Conservation (phyloP, 2,113 vertebrate species). For the Nothobranchius kuhntae region DNA sequence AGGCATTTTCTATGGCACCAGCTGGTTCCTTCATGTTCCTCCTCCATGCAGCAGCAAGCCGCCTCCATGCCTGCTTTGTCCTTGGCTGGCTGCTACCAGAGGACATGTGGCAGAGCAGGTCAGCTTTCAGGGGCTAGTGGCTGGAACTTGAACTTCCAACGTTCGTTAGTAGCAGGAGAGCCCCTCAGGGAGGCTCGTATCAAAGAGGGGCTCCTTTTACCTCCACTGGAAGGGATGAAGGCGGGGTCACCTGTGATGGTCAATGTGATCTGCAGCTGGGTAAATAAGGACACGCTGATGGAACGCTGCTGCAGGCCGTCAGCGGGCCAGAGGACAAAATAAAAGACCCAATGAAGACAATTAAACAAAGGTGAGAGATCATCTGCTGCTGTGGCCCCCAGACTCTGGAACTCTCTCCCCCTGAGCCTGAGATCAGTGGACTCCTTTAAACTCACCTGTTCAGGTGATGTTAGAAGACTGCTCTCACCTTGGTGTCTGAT, state of each 20-base stretch:
- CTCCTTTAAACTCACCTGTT: too few species aligned
- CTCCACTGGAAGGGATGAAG: slow-evolving; percentile 32
- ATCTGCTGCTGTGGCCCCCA: too few species aligned
- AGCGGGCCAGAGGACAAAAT: not conserved
- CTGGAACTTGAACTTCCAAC: slow-evolving; percentile 73
- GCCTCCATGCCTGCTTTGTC: slow-evolving; percentile 42
- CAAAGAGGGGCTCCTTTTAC: slow-evolving; percentile 66
- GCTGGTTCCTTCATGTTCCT: not conserved
- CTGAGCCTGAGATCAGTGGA: too few species aligned
- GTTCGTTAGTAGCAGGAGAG: slow-evolving; percentile 56
- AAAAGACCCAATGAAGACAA: not conserved
- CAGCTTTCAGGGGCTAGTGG: slow-evolving; percentile 73
- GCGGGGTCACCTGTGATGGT: slow-evolving; percentile 37
- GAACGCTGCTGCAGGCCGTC: slow-evolving; percentile 33
- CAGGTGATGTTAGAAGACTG: too few species aligned
- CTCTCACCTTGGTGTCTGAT: too few species aligned
- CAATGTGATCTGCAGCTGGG: slow-evolving; percentile 36
- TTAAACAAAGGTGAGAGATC: too few species aligned
- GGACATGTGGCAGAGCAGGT: slow-evolving; percentile 68
- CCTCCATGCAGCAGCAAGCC: slow-evolving; percentile 6
- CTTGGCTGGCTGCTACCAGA: slow-evolving; percentile 70
- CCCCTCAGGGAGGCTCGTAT: slow-evolving; percentile 65
- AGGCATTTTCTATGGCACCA: not conserved
- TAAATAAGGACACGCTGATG: slow-evolving; percentile 37
- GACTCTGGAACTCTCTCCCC: too few species aligned